A percentile compares a stretch with the other conserved stretches of the same genome.
Conservation (phyloP, 1,140 invertebrate genomes). For the Helicoverpa zea region DNA sequence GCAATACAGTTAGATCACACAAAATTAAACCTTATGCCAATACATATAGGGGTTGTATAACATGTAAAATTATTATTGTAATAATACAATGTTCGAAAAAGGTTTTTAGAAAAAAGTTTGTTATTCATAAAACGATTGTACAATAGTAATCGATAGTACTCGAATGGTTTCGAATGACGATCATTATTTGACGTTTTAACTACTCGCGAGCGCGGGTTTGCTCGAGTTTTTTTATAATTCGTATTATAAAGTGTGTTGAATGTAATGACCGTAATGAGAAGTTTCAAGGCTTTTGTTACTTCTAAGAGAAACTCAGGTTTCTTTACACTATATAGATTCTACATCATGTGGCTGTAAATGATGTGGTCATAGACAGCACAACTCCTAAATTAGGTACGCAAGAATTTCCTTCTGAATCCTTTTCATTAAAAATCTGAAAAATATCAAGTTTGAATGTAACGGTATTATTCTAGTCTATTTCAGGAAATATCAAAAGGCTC, state of each 20-base stretch:
- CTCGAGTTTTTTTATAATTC: constrained; percentile 5
- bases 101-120: constrained; percentile 36
- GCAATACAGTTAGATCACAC: background rate
- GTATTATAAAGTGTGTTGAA: constrained; percentile 1
- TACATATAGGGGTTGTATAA: background rate
- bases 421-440: too few relatives aligned
- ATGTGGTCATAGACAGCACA: too few relatives aligned
- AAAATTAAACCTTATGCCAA: background rate
- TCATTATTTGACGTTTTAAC: constrained; percentile 47
- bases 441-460: too few relatives aligned
- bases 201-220: constrained; percentile 9
- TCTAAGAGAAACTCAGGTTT: too few relatives aligned
- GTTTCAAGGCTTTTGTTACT: background rate
- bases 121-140: constrained; percentile 37
- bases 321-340: too few relatives aligned
- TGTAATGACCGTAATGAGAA: constrained; percentile 9
- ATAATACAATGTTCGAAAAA: constrained; percentile 31
- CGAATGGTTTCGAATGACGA: constrained; percentile 42
- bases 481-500: too few relatives aligned
- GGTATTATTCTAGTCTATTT: too few relatives aligned
- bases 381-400: too few relatives aligned
- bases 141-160: constrained; percentile 49
- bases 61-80: constrained; percentile 7
- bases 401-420: too few relatives aligned
- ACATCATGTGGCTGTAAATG: too few relatives aligned